Evolutionary conservation across 2,797 vertebrate genomes (phyloP).

Genomic region (Parotocinclus haroldoi): DNA sequence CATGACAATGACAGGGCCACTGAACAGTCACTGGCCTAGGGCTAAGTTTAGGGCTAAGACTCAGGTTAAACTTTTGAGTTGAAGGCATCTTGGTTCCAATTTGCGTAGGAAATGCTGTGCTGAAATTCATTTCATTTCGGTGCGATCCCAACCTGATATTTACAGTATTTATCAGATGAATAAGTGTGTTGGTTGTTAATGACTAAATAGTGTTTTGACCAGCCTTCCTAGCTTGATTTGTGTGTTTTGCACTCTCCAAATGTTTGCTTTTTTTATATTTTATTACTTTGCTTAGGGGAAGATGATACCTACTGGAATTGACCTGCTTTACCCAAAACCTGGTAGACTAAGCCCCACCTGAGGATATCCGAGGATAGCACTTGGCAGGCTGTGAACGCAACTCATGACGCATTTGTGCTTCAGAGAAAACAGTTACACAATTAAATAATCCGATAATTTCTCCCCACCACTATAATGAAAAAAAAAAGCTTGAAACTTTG

Average conservation of each 20-base stretch:
- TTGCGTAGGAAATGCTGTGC: not conserved
- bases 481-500: no score
- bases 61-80: slow-evolving; percentile 19
- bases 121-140: not conserved
- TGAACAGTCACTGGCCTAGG: slow-evolving; percentile 40
- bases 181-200: no score
- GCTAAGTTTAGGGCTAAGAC: slow-evolving; percentile 22
- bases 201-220: not conserved
- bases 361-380: slow-evolving; percentile 21
- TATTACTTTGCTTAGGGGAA: slow-evolving; percentile 29
- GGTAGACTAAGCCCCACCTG: slow-evolving; percentile 22
- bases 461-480: no score
- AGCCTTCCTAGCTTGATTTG: not conserved
- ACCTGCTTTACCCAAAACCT: slow-evolving; percentile 19
- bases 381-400: not conserved
- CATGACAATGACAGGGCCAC: slow-evolving; percentile 61
- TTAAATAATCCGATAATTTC: no score
- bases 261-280: slow-evolving; percentile 30
- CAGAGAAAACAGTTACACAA: slow-evolving; percentile 6
- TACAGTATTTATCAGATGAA: not conserved
- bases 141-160: not conserved
- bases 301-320: slow-evolving; percentile 8
- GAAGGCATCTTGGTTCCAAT: not conserved
- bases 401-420: not conserved
- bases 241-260: slow-evolving; percentile 41